Conservation (phyloP, 1,140 invertebrate genomes). For the Drosophila chauvacae region DNA sequence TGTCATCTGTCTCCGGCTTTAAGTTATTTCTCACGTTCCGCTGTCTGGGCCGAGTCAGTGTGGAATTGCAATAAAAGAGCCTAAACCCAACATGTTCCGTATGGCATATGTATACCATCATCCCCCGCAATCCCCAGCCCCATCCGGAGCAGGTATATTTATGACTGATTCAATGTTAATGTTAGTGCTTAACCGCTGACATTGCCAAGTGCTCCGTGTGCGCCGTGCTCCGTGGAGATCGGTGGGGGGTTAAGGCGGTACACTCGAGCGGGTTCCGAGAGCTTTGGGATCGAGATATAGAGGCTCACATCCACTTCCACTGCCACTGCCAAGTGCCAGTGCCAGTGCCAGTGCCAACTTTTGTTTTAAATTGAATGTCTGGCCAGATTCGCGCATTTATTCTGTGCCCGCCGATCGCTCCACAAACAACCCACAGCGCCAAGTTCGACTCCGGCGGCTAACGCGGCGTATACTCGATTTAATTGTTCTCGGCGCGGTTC, state of each 20-base stretch:
- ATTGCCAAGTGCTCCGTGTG: constrained; percentile 59
- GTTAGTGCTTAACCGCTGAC: constrained; percentile 53
- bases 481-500: constrained; percentile 19
- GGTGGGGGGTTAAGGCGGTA: constrained; percentile 25
- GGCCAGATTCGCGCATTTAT: constrained; percentile 65
- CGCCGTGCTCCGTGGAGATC: constrained; percentile 15
- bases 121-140: constrained; percentile 10
- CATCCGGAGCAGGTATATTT: constrained; percentile 21
- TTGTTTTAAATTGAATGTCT: constrained; percentile 62
- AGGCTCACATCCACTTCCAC: constrained; percentile 32
- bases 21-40: constrained; percentile 67
- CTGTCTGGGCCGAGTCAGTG: constrained; percentile 49
- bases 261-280: constrained; percentile 68
- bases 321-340: constrained; percentile 31
- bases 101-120: constrained; percentile 9
- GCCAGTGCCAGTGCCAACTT: constrained; percentile 30
- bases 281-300: constrained; percentile 48
- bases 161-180: constrained; percentile 64
- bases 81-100: constrained; percentile 23
- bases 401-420: constrained; percentile 59
- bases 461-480: constrained; percentile 62
- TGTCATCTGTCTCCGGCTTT: constrained; percentile 25
- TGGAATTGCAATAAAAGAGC: constrained; percentile 57
- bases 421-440: constrained; percentile 43
- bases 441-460: constrained; percentile 24